Evolutionary conservation across 2,797 vertebrate species (phyloP).

Genomic region (Chelidonichthys spinosus): DNA sequence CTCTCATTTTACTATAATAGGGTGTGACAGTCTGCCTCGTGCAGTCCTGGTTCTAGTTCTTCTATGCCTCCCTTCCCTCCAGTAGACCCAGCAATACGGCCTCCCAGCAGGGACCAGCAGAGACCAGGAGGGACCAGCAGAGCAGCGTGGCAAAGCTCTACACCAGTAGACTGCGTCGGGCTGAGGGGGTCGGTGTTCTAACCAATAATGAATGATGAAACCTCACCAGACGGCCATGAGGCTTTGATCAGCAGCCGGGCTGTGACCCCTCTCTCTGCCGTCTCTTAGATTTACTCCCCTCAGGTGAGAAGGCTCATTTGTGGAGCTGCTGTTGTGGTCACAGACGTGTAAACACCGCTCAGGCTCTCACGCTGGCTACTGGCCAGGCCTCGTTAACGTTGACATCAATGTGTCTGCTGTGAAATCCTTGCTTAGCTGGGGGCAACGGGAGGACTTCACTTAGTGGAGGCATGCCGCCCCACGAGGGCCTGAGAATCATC

Average conservation of each 20-base stretch:
- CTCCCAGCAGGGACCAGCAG: no score
- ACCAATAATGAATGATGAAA: not conserved
- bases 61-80: no score
- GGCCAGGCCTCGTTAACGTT: conserved; percentile 21
- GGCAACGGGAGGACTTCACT: conserved; percentile 40
- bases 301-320: conserved; percentile 39
- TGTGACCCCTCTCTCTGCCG: not conserved
- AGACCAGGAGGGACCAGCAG: no score
- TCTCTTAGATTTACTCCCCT: conserved; percentile 21
- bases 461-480: conserved; percentile 32
- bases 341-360: conserved; percentile 41
- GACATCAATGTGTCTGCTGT: conserved; percentile 27
- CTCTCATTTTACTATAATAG: no score
- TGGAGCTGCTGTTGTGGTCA: conserved; percentile 41
- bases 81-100: no score
- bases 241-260: conserved; percentile 32
- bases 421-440: conserved; percentile 25
- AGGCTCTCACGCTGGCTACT: conserved; percentile 30
- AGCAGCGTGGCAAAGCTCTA: no score
- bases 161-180: not conserved
- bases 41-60: no score
- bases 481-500: conserved; percentile 50
- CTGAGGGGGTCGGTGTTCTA: not conserved
- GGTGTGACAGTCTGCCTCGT: no score
- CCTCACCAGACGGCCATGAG: conserved; percentile 14